Evolutionary conservation across 23 tunicate genomes (phyloP), one percentile per base, ranked within the genome.

Genomic region (Clavelina lepadiformis): DNA sequence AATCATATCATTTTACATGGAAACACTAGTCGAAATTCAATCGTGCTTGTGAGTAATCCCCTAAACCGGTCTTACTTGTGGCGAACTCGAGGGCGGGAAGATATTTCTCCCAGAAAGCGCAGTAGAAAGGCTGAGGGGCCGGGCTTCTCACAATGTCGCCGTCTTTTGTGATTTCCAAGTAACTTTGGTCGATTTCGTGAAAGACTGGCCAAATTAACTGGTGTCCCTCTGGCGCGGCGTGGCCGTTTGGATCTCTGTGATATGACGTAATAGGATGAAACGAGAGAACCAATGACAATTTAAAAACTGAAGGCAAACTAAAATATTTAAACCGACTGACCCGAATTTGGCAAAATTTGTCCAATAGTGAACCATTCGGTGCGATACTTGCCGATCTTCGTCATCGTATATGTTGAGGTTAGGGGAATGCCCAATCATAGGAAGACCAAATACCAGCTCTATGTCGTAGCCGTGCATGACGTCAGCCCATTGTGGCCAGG

Each of bases 401-500:
- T 57, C 69, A 31, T 32, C 66, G 58, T 73, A 82, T 1, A 44
- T 55, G 3, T 27, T 22, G n/a, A n/a, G n/a, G n/a, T n/a, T n/a
- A n/a, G n/a, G n/a, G 3, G 67, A 35, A 38, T 24, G 35, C 4
- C 28, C 2, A 24, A 68, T 69, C 65, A 52, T 25, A 5, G 86
- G 86, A 21, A 65, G 47, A 5, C 91, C 91, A 35, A 82, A 82
- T 3, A 82, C 72, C 38, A 73, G 69, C 37, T 82, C 91, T 29
- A 82, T 82, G 21, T 82, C 91, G 31, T 82, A 82, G 15, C 91
- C 91, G 47, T 82, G 91, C 91, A 82, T 82, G 1, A 82, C 75
- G 4, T 81, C 92, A 65, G 51, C 49, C 92, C 82, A 75, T 0
- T 31, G 1, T 0, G 82, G 92, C 92, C 92, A 75, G 19, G 77